These are phyloP conservation scores for Allolobophora icterica DNA, from an alignment of 2,888 invertebrate genomes.

Conservation along the genomic window DNA sequence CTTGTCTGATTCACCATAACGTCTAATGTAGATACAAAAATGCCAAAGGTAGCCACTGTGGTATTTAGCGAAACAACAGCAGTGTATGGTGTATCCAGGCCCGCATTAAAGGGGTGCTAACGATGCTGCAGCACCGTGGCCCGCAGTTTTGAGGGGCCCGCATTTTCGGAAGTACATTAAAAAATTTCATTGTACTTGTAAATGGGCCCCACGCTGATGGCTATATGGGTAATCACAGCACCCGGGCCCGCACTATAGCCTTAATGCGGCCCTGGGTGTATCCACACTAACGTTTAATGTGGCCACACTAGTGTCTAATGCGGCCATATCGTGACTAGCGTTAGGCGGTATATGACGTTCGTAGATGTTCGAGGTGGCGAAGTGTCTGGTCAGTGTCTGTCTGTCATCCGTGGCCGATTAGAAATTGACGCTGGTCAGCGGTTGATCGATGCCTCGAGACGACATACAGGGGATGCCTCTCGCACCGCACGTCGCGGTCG, in stretches of 20 bases:
- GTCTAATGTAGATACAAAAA: neutral
- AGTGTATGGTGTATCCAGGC: too few species aligned
- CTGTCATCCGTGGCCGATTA: neutral
- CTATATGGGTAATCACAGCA: too few species aligned
- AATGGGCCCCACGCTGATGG: too few species aligned
- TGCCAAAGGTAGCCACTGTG: neutral
- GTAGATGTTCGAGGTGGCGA: neutral
- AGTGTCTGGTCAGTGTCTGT: neutral
- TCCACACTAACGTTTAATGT: neutral
- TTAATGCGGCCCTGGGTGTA: neutral
- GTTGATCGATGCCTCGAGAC: neutral
- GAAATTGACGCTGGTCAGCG: conserved; percentile 2
- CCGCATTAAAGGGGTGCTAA: too few species aligned
- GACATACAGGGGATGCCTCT: neutral
- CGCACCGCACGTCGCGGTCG: too few species aligned
- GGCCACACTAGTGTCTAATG: neutral
- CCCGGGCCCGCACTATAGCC: too few species aligned
- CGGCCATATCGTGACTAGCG: neutral
- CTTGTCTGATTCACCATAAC: neutral
- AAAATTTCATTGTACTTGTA: too few species aligned
- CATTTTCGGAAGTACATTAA: too few species aligned
- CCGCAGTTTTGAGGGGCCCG: too few species aligned
- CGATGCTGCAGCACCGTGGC: too few species aligned
- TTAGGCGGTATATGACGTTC: too few species aligned
- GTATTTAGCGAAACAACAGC: too few species aligned